Base-by-base conservation (phyloP, 2,797 vertebrate genomes). In the Remorina albescens region DNA sequence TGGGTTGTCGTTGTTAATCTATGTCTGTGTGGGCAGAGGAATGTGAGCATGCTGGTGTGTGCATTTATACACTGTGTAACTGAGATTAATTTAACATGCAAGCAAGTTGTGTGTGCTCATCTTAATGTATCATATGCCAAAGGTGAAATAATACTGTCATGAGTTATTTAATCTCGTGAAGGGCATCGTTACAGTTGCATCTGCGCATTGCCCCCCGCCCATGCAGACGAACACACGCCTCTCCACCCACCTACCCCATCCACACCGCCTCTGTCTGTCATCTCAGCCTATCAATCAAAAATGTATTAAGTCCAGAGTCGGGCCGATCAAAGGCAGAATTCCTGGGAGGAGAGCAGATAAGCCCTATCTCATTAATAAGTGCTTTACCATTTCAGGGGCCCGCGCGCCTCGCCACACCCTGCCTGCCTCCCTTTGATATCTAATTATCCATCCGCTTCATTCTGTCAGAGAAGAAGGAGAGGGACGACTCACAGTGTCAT, bases 291-390 rank as follows among this genome's bases (percentile, higher is more conserved):
- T 98, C 97, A 98, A 96, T 96, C 95, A 96, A 97, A 98, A 97
- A 95, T 96, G 96, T 96, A 98, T 97, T 97, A 97, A 97, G 96
- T 96, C 95, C 93, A 93, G 95, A 96, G 95, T 95, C 94, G 93
- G 93, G 95, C 95, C 95, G 95, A 97, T 97, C 96, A 96, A 97
- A 97, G 97, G 96, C 95, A 96, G 87, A 84, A 96, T 97, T 97
- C 96, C 95, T 96, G 88, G 94, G 95, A 97, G 96, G 94, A 96
- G 96, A 94, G 91, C 93, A 96, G 97, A 99, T 98, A 99, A 98
- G 96, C 87, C 96, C 96, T 98, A 97, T 98, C 96, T 97, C 95
- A 95, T 95, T 95, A 96, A 95, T 96, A 94, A 95, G 95, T 96
- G 95, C 96, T 97, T 97, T 97, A 96, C 95, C 95, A 96, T 96